These are phyloP conservation scores for Ditula angustiorana DNA, from an alignment of 2,888 invertebrate genomes.

Conservation along the genomic window DNA sequence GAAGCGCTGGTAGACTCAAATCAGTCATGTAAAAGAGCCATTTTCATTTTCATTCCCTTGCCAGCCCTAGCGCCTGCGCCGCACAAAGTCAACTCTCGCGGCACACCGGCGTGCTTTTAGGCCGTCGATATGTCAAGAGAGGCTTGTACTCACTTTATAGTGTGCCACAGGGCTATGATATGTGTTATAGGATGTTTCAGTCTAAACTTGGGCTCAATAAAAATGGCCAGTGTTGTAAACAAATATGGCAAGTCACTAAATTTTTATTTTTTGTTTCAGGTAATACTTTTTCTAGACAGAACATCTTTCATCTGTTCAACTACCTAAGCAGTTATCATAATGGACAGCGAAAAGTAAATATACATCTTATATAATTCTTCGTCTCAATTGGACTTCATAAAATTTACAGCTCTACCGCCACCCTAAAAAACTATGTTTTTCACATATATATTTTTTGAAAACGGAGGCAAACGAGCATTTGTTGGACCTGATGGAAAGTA, in stretches of 20 bases:
- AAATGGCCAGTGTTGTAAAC: not conserved
- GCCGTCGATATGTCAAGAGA: constrained; percentile 37
- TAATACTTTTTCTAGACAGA: not conserved
- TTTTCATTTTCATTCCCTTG: too few relatives aligned
- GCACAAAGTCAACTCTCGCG: constrained; percentile 1
- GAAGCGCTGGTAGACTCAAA: too few relatives aligned
- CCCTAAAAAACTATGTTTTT: too few relatives aligned
- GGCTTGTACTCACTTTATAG: constrained; percentile 18
- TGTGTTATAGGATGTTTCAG: not conserved
- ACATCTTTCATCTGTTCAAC: too few relatives aligned
- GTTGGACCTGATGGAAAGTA: too few relatives aligned
- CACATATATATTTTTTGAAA: too few relatives aligned
- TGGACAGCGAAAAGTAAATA: too few relatives aligned
- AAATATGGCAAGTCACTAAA: not conserved
- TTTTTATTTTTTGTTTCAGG: constrained; percentile 26
- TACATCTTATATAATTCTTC: too few relatives aligned
- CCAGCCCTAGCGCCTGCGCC: constrained; percentile 1
- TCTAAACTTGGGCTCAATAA: not conserved
- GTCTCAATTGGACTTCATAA: too few relatives aligned
- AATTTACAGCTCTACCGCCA: not conserved
- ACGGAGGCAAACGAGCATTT: too few relatives aligned
- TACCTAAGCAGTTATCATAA: too few relatives aligned
- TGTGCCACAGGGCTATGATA: not conserved
- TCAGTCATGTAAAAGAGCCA: too few relatives aligned
- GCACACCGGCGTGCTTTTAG: constrained; percentile 16